phyloP scores from a whole-genome alignment of 1,140 invertebrate genomes.

The Eciton burchellii region DNA sequence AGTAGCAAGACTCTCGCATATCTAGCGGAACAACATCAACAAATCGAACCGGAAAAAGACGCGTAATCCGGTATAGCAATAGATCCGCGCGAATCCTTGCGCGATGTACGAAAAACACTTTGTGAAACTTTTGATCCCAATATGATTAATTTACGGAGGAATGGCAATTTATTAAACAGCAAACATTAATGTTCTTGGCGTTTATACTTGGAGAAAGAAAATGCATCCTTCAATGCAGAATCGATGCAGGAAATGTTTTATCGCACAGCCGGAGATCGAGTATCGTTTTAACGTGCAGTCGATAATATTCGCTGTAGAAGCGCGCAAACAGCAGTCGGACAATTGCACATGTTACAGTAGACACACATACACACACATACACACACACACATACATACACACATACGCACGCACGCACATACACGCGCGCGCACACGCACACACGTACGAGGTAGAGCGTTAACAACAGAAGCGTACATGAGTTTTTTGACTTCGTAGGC shows the following conservation, averaged over 20 bases:
- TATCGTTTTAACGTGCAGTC: conserved; percentile 25
- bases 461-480: conserved; percentile 94
- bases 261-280: background rate
- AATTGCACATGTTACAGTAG: background rate
- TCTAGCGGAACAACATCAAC: background rate
- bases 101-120: no score
- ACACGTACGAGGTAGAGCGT: conserved; percentile 75
- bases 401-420: no score
- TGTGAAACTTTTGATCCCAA: no score
- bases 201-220: no score
- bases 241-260: background rate
- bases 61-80: background rate
- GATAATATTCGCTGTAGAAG: conserved; percentile 29
- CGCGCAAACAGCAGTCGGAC: conserved; percentile 20
- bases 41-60: background rate
- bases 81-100: no score
- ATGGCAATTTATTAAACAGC: no score
- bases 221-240: background rate
- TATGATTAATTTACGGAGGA: no score
- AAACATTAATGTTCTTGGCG: no score
- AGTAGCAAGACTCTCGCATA: background rate
- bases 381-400: no score
- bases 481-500: conserved; percentile 99
- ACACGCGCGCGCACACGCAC: no score
- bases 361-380: no score